Evolutionary conservation across 2,113 vertebrate species (phyloP).

Genomic region (Tachysurus fulvidraco): DNA sequence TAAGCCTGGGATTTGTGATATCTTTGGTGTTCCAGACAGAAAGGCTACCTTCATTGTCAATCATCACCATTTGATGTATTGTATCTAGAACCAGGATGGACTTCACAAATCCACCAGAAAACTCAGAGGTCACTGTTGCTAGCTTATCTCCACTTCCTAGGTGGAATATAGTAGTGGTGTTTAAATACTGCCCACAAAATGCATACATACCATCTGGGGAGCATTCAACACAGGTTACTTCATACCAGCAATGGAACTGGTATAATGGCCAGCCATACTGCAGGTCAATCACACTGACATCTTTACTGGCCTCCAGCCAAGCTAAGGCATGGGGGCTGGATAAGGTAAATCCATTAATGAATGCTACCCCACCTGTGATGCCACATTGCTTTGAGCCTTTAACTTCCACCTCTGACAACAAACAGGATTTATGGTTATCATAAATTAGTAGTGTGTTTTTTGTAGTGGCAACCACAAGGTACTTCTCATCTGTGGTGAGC

Average conservation of each 20-base stretch:
- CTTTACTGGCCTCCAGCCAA: slow-evolving; percentile 97
- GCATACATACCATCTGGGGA: slow-evolving; percentile 92
- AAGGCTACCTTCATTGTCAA: slow-evolving; percentile 94
- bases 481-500: slow-evolving; percentile 90
- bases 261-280: slow-evolving; percentile 96
- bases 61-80: slow-evolving; percentile 95
- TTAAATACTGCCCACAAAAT: slow-evolving; percentile 96
- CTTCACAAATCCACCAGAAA: slow-evolving; percentile 95
- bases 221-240: slow-evolving; percentile 96
- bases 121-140: slow-evolving; percentile 92
- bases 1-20: slow-evolving; percentile 86
- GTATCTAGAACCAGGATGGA: slow-evolving; percentile 92
- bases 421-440: slow-evolving; percentile 95
- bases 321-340: slow-evolving; percentile 93
- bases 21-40: slow-evolving; percentile 98
- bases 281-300: slow-evolving; percentile 93
- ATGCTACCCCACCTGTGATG: slow-evolving; percentile 79
- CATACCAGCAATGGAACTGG: slow-evolving; percentile 98
- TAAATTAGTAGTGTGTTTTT: slow-evolving; percentile 96
- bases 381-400: slow-evolving; percentile 91
- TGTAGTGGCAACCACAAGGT: slow-evolving; percentile 94
- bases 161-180: slow-evolving; percentile 91
- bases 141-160: slow-evolving; percentile 94
- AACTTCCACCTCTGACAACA: slow-evolving; percentile 95
- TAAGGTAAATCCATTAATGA: slow-evolving; percentile 94